phyloP scores from a whole-genome alignment of 2,113 vertebrate genomes.

The Rhombomys opimus region DNA sequence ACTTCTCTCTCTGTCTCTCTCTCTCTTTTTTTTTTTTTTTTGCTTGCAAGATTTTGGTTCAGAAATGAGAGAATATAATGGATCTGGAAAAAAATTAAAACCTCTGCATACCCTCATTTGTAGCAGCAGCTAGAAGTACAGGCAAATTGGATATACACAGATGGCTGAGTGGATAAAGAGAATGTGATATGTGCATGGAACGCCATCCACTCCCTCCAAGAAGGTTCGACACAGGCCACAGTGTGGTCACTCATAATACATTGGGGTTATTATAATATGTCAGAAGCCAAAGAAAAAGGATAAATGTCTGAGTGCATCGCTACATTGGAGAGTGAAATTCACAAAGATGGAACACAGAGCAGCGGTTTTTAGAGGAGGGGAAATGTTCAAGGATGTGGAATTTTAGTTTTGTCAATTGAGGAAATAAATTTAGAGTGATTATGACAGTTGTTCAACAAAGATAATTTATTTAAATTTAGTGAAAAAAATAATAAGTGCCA shows the following conservation, averaged over 20 bases:
- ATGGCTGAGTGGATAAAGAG: not conserved
- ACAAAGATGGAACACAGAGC: not conserved
- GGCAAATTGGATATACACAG: not conserved
- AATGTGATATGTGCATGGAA: not conserved
- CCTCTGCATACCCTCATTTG: not conserved
- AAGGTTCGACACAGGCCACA: not conserved
- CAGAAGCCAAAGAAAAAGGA: not conserved
- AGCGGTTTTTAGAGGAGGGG: not conserved
- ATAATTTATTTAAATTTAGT: not conserved
- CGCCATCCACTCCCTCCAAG: not conserved
- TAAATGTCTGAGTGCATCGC: not conserved
- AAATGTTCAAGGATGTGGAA: not conserved
- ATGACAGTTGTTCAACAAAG: not conserved
- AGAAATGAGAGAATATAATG: conserved; percentile 40
- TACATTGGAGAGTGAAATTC: not conserved
- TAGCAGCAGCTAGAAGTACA: not conserved
- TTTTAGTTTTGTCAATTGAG: not conserved
- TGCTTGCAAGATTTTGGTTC: conserved; percentile 37
- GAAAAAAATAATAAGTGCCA: not conserved
- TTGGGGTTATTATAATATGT: not conserved
- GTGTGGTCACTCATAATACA: not conserved
- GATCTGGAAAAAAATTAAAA: conserved; percentile 10
- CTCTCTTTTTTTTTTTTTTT: not conserved
- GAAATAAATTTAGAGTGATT: not conserved
- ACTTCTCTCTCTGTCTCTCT: too few relatives aligned